These are phyloP conservation scores for Pelecanoides urinatrix DNA, from an alignment of 2,113 vertebrate species.

Conservation along the genomic window DNA sequence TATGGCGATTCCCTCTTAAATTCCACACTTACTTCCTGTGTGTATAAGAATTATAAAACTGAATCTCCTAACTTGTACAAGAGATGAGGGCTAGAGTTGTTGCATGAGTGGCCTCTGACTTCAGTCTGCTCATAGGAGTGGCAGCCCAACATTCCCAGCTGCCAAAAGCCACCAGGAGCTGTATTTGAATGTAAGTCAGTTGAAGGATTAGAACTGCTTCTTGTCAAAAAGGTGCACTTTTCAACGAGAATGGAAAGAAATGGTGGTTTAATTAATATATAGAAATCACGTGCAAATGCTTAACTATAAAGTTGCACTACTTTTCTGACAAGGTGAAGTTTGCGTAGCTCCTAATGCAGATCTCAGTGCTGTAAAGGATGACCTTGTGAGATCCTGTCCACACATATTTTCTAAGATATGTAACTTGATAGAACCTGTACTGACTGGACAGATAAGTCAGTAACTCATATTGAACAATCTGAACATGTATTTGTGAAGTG, in stretches of 20 bases:
- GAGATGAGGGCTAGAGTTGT: too few relatives aligned
- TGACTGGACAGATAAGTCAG: neutral
- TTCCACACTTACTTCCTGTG: neutral
- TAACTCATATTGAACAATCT: neutral
- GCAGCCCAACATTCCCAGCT: neutral
- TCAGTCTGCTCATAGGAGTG: neutral
- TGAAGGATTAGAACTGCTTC: neutral
- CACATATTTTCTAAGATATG: neutral
- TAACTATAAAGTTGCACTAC: neutral
- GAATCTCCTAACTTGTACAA: neutral
- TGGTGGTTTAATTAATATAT: neutral
- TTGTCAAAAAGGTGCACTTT: neutral
- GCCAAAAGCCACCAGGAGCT: neutral
- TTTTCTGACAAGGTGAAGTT: neutral
- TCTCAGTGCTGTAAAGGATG: neutral
- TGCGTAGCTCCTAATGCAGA: neutral
- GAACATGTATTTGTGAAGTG: neutral
- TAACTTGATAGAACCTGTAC: neutral
- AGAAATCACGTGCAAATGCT: neutral
- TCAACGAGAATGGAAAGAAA: neutral
- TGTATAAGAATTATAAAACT: neutral
- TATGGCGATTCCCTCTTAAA: neutral
- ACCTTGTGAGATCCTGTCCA: neutral
- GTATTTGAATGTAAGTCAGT: neutral
- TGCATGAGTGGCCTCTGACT: neutral